Evolutionary conservation across 2,113 vertebrate species (phyloP), one percentile per base, ranked within the genome.

Genomic region (Corythornis vintsioides): DNA sequence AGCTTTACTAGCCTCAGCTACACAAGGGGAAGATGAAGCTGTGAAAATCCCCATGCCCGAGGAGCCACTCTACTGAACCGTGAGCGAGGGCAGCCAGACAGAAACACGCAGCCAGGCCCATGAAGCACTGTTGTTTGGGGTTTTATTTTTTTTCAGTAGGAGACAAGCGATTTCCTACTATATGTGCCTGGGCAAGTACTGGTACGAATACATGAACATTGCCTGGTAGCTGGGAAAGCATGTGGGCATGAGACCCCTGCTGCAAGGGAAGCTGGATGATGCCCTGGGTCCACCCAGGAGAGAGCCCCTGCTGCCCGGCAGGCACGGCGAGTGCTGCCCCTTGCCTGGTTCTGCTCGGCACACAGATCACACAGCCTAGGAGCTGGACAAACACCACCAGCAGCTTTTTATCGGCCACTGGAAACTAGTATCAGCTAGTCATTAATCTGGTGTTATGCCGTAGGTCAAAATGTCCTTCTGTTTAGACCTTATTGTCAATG

Each of bases 381-480:
- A 94, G 81, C 92, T 87, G 86, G 85, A 59, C 64, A 90, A 83
- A 92, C 86, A 78, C 47, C 90, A 88, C 70, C 4, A 59, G 94
- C 93, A 85, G 67, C 75, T 76, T 77, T 86, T 75, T 89, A 92
- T 84, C 15, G 13, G 53, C 64, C 31, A 9, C 40, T 72, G 83
- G 61, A 93, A 95, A 87, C 9, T 93, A 95, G 61, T 45, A 92
- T 47, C 75, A 87, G 75, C 83, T 66, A 85, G 85, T 66, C 88
- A 78, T 92, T 95, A 70, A 74, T 93, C 91, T 94, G 57, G 60
- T 91, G 92, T 91, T 91, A 89, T 29, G 86, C 88, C 87, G 63
- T 73, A 95, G 89, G 90, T 97, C 92, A 95, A 96, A 96, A 96
- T n/a, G 52, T 69, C 91, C 90, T 92, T 95, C 95, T 97, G 90